Percentiles rank a stretch among this genome's conserved stretches.
These are phyloP conservation scores for Drosophila neonasuta DNA, from an alignment of 2,888 invertebrate genomes.

Conservation along the genomic window DNA sequence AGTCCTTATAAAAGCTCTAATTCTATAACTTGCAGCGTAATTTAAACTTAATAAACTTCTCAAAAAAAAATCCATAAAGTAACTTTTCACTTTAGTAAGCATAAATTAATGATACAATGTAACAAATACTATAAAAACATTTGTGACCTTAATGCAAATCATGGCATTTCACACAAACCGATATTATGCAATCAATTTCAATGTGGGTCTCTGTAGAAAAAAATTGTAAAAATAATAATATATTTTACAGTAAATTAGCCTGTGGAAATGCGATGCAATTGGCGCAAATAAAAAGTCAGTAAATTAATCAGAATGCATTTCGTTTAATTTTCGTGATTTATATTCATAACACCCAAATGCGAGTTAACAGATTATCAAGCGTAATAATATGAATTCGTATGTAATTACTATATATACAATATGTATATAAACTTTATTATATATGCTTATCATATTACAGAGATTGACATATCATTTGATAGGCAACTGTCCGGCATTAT, in stretches of 20 bases:
- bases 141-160: neutral
- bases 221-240: slow-evolving; percentile 7
- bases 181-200: neutral
- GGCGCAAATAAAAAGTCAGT: slow-evolving; percentile 20
- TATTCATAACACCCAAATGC: slow-evolving; percentile 24
- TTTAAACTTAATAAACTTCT: too few species aligned
- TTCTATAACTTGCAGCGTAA: too few species aligned
- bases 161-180: neutral
- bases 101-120: neutral
- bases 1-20: too few species aligned
- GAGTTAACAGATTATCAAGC: slow-evolving; percentile 36
- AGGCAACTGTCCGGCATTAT: slow-evolving; percentile 16
- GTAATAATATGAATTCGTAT: slow-evolving; percentile 26
- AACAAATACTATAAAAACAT: neutral
- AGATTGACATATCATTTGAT: slow-evolving; percentile 22
- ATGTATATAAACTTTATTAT: neutral
- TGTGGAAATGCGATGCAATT: slow-evolving; percentile 29
- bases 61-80: neutral
- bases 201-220: neutral
- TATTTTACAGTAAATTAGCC: slow-evolving; percentile 29
- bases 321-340: slow-evolving; percentile 27
- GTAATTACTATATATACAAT: neutral
- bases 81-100: neutral
- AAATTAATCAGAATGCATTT: slow-evolving; percentile 19
- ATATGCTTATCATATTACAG: slow-evolving; percentile 13